Base-by-base conservation (phyloP, 2,888 invertebrate species). In the Nomada ruficornis region DNA sequence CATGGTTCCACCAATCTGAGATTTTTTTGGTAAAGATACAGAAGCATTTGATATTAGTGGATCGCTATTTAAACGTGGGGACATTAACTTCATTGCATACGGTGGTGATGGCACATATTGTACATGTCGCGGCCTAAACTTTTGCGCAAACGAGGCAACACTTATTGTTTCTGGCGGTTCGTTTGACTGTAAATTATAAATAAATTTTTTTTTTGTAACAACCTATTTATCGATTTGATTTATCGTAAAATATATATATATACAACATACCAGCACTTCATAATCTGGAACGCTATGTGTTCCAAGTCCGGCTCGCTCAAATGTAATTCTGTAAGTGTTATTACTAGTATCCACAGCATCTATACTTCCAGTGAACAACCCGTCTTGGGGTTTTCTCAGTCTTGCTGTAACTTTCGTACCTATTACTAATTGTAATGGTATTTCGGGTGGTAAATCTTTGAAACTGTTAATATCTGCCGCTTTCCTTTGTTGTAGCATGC, bases 231-330 rank as follows among this genome's bases (percentile, higher is more conserved):
- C 1, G 11, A 55, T 20, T 68, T 26, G 3, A n/a, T 73, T 55
- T 59, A 18, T 7, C 57, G 15, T 13, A 50, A 55, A 52, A 44
- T 0, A 29, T 1, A 60, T 54, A 60, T 54, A 10, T 42, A 20
- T 57, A 82, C 78, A 63, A 82, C 78, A 63, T 91, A 94, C 95
- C 89, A 98, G 95, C 83, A 99, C 99, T 95, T 99, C 99, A 94
- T 97, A 98, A 94, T 99, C 99, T 29, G 98, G 98, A 82, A 99
- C 98, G 72, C 98, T 98, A 94, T 99, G 98, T 7, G 98, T 98
- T 0, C 99, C 99, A 57, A 99, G 95, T 62, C 98, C 98, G 60
- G 96, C 96, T 70, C 98, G 95, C 94, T 99, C 99, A 94, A 99
- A 99, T 1, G 98, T 97, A 88, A 99, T 98, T 90, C 99, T 95